Percentiles rank a stretch among this genome's conserved stretches.
These are phyloP conservation scores for Megalops cyprinoides DNA, from an alignment of 2,797 vertebrate genomes.

Conservation along the genomic window DNA sequence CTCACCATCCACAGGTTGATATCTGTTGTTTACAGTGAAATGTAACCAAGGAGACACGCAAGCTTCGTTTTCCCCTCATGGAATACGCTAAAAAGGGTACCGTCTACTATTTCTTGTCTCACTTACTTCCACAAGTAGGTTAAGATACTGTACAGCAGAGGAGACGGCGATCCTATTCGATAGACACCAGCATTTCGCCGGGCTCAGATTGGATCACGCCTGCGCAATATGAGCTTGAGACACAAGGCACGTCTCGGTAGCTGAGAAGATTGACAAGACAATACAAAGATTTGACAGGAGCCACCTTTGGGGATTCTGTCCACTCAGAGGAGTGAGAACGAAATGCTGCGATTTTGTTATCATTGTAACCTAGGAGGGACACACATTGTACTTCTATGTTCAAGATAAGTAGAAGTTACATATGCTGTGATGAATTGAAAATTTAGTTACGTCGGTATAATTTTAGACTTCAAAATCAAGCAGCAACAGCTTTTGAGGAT, in stretches of 20 bases:
- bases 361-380: not conserved
- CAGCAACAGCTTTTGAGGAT: too few species aligned
- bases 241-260: slow-evolving; percentile 71
- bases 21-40: slow-evolving; percentile 48
- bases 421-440: too few species aligned
- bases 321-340: not conserved
- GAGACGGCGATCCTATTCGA: slow-evolving; percentile 65
- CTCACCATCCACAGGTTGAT: slow-evolving; percentile 75
- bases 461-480: too few species aligned
- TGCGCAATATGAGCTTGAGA: slow-evolving; percentile 76
- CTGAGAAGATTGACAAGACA: slow-evolving; percentile 70
- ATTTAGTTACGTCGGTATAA: too few species aligned
- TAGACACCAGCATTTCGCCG: slow-evolving; percentile 65
- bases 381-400: not conserved
- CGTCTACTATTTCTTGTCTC: slow-evolving; percentile 42
- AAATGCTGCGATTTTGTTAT: not conserved
- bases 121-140: slow-evolving; percentile 46
- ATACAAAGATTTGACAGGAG: slow-evolving; percentile 49
- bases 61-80: slow-evolving; percentile 31
- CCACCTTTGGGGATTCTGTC: slow-evolving; percentile 18
- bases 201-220: slow-evolving; percentile 80
- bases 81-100: slow-evolving; percentile 38
- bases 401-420: not conserved
- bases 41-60: slow-evolving; percentile 54
- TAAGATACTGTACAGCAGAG: slow-evolving; percentile 46